phyloP scores from a whole-genome alignment of 2,888 invertebrate species.

The Aplocera efformata region DNA sequence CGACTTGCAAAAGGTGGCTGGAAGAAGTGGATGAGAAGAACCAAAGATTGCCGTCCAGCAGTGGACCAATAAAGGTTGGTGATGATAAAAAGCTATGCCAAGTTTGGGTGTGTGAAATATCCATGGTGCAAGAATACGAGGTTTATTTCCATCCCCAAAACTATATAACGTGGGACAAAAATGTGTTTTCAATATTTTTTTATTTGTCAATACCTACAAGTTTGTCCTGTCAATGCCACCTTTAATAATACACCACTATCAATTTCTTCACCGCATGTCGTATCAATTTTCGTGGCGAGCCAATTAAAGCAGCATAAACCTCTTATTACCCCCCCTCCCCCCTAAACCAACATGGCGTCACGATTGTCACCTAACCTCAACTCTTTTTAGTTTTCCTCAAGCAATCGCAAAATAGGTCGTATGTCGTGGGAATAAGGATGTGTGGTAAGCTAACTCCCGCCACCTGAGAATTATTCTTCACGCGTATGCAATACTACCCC shows the following conservation, averaged over 20 bases:
- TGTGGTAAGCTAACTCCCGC: slow-evolving; percentile 28
- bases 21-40: no score
- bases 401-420: slow-evolving; percentile 28
- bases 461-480: slow-evolving; percentile 70
- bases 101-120: no score
- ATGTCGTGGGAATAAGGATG: slow-evolving; percentile 34
- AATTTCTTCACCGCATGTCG: slow-evolving; percentile 46
- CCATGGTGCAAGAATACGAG: no score
- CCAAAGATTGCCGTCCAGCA: no score
- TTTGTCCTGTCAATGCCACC: slow-evolving; percentile 20
- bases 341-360: slow-evolving; percentile 77
- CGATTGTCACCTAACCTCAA: slow-evolving; percentile 71
- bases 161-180: no score
- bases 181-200: no score
- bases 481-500: slow-evolving; percentile 64
- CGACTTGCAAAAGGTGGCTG: no score
- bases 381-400: slow-evolving; percentile 25
- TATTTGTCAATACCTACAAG: no score
- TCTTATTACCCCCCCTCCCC: slow-evolving; percentile 70
- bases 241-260: slow-evolving; percentile 63
- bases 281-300: slow-evolving; percentile 63
- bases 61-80: no score
- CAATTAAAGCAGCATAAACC: slow-evolving; percentile 75
- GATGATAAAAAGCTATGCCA: no score
- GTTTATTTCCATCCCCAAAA: no score